Evolutionary conservation across 2,113 vertebrate genomes (phyloP), one percentile per base, ranked within the genome.

Genomic region (Hippopotamus amphibius): DNA sequence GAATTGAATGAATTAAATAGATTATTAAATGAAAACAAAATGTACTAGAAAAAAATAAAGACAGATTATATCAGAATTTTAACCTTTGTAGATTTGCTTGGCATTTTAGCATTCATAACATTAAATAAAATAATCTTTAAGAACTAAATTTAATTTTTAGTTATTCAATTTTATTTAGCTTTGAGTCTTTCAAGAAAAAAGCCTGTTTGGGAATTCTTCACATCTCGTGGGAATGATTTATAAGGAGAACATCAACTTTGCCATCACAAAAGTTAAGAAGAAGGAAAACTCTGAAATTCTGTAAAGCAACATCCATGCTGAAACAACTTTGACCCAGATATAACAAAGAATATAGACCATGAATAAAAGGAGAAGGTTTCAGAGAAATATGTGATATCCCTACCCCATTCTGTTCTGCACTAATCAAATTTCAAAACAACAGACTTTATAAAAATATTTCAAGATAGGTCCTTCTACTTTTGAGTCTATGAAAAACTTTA

Each of bases 381-480:
- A 48, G 68, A 90, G 59, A 68, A 77, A 80, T 71, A 55, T 74
- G 15, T 92, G 84, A 37, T 68, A 63, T 61, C 8, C n/a, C 22
- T 41, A n/a, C 55, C 41, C 11, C 48, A 59, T 93, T 81, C 28
- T 85, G 41, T 63, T 86, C 41, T 93, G 80, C 21, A 79, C 4
- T 72, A 59, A 95, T 85, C n/a, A 63, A 69, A 90, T 93, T 95
- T 59, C 66, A 82, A 59, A 94, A 91, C 82, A 91, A 57, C 55
- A 87, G 87, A 68, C 50, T 91, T 82, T 16, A 48, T 87, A 93
- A 91, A 95, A 93, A 76, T 17, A 30, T 90, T 82, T 93, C 74
- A 87, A 81, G 86, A 55, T 59, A 93, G 28, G 28, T 86, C 17
- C 15, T 89, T 92, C 48, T 89, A 90, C 30, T 95, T 86, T 87